A percentile compares a stretch with the other conserved stretches of the same genome.
Evolutionary conservation across 2,113 vertebrate genomes (phyloP).

Genomic region (Probosciger aterrimus): DNA sequence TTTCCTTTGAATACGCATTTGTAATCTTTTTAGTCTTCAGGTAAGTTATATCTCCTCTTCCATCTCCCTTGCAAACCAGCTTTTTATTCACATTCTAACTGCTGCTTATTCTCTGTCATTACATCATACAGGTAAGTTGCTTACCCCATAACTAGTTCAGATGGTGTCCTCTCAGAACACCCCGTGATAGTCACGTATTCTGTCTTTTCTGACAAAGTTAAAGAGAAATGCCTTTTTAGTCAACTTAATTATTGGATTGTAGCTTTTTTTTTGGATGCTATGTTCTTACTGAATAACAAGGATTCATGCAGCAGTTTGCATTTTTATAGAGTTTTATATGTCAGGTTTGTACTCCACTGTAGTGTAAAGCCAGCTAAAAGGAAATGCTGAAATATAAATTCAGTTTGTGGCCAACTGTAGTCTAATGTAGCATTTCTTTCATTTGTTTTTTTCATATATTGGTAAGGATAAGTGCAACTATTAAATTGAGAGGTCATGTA

Average conservation of each 20-base stretch:
- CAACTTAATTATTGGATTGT: neutral
- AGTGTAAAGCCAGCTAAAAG: neutral
- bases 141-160: neutral
- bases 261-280: neutral
- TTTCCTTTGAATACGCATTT: neutral
- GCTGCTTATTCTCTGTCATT: neutral
- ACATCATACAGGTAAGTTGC: neutral
- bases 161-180: neutral
- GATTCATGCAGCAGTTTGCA: neutral
- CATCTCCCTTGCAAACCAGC: neutral
- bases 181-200: rapidly evolving
- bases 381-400: neutral
- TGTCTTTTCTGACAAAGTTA: neutral
- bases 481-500: neutral
- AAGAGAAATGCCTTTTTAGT: neutral
- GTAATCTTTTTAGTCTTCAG: neutral
- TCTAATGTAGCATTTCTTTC: neutral
- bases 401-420: neutral
- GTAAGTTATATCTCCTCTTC: neutral
- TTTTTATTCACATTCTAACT: neutral
- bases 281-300: neutral
- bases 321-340: neutral
- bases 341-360: neutral
- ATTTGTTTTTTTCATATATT: neutral
- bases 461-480: neutral